phyloP scores from a whole-genome alignment of 2,113 vertebrate species.

The Marcusenius ussheri region DNA sequence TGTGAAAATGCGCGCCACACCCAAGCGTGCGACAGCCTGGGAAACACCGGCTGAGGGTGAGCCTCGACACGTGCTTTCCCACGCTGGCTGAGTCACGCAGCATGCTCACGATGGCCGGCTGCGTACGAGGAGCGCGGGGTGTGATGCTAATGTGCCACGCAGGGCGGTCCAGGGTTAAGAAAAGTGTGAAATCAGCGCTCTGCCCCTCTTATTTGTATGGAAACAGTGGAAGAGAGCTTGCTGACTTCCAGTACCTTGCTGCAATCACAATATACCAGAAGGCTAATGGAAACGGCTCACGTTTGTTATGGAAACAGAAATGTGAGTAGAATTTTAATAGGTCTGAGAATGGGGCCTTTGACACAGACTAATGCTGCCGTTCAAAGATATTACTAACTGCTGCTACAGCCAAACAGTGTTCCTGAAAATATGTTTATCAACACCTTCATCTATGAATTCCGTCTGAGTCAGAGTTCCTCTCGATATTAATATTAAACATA shows the following conservation, averaged over 20 bases:
- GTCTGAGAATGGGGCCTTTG: background rate
- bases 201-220: background rate
- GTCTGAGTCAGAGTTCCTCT: background rate
- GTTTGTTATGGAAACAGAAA: background rate
- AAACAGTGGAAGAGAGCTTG: background rate
- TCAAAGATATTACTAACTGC: background rate
- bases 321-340: background rate
- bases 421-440: slow-evolving; percentile 5
- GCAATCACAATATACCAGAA: background rate
- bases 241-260: background rate
- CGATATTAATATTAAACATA: background rate
- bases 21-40: background rate
- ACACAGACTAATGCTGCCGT: background rate
- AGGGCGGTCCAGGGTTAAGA: background rate
- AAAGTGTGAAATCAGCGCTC: background rate
- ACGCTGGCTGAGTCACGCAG: background rate
- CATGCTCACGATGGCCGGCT: too few relatives aligned
- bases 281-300: background rate
- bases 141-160: background rate
- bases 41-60: background rate
- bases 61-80: background rate
- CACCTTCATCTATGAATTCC: background rate
- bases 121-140: too few relatives aligned
- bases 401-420: too few relatives aligned
- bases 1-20: background rate